A percentile compares a stretch with the other conserved stretches of the same genome.
Conservation (phyloP, 2,113 vertebrate species). For the Tinamus guttatus region DNA sequence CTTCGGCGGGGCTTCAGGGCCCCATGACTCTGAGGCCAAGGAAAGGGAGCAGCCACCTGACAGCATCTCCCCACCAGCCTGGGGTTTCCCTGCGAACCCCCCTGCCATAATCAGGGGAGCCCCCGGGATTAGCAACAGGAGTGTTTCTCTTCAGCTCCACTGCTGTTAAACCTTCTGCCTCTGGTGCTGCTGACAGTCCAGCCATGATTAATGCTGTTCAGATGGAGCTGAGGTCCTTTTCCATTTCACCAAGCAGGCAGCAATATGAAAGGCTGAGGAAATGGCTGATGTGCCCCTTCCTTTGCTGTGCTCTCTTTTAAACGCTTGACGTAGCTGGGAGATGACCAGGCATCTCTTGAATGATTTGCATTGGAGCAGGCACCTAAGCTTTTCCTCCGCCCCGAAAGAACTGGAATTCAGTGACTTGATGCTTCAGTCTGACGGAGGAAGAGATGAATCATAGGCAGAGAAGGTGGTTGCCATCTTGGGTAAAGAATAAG, state of each 20-base stretch:
- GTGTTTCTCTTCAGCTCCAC: not conserved
- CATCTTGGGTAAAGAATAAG: not conserved
- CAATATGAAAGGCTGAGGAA: constrained; percentile 24
- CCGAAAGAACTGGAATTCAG: not conserved
- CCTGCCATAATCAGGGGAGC: not conserved
- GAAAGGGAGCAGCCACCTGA: not conserved
- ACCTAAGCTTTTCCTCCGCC: not conserved
- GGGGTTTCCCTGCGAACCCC: not conserved
- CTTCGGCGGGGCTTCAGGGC: not conserved
- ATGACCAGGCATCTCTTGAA: constrained; percentile 9
- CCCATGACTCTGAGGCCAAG: not conserved
- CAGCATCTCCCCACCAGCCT: not conserved
- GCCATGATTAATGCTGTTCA: constrained; percentile 11
- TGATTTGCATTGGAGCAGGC: not conserved
- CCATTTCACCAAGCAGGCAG: constrained; percentile 4
- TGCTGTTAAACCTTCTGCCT: not conserved
- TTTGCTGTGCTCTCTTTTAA: constrained; percentile 13
- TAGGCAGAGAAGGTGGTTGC: not conserved
- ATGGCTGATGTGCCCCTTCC: constrained; percentile 29
- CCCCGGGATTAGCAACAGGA: not conserved
- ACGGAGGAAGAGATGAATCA: not conserved
- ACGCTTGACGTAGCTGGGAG: constrained; percentile 36
- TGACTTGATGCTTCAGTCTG: not conserved
- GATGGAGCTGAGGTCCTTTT: constrained; percentile 27
- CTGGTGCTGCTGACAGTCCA: constrained; percentile 32